Evolutionary conservation across 2,888 invertebrate species (phyloP).

Genomic region (Euzophera pinguis): DNA sequence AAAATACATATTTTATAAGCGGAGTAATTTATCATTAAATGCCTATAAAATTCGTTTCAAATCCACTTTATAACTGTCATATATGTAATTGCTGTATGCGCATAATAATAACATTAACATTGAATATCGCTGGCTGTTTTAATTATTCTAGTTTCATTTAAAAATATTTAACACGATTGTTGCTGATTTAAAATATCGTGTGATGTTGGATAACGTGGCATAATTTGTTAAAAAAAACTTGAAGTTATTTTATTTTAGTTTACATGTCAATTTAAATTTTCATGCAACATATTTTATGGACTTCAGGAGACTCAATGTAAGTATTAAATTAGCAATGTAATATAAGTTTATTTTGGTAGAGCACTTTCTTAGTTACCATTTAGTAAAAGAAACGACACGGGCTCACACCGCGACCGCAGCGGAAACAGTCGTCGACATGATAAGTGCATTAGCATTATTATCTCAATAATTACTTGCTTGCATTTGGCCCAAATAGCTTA

Average conservation of each 20-base stretch:
- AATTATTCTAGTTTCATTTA: background rate
- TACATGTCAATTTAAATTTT: conserved; percentile 6
- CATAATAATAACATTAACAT: background rate
- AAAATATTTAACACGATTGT: background rate
- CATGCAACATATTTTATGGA: background rate
- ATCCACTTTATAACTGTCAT: background rate
- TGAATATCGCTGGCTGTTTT: background rate
- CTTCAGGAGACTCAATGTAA: background rate
- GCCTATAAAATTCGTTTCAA: conserved; percentile 3
- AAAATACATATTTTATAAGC: background rate
- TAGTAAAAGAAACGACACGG: conserved; percentile 41
- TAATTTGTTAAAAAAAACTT: background rate
- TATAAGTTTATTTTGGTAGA: background rate
- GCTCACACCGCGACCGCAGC: conserved; percentile 37
- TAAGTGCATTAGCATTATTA: conserved; percentile 80
- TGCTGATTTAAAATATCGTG: background rate
- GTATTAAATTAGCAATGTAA: background rate
- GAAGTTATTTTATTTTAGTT: too few relatives aligned
- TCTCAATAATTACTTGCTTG: conserved; percentile 77
- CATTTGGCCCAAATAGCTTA: conserved; percentile 74
- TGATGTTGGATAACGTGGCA: too few relatives aligned
- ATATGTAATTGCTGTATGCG: conserved; percentile 2
- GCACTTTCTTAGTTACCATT: conserved; percentile 31
- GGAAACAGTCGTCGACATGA: conserved; percentile 75
- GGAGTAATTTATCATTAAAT: background rate